Percentiles rank a stretch among this genome's conserved stretches.
phyloP scores from a whole-genome alignment of 1,140 invertebrate species.

The Ceratitis capitata region DNA sequence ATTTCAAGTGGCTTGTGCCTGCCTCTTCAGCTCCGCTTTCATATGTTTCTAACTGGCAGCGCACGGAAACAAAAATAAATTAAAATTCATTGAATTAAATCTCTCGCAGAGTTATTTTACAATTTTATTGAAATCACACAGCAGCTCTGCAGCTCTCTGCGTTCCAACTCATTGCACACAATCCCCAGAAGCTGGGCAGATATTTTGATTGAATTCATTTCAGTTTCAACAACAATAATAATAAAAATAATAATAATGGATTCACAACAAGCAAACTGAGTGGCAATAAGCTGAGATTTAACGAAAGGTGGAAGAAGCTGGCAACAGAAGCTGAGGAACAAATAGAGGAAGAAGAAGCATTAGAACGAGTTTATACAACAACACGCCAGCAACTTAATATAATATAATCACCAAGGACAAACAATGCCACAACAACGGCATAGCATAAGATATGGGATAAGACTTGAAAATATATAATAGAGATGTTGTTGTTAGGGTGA shows the following conservation, averaged over 20 bases:
- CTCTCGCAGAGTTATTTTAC: not conserved
- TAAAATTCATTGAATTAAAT: not conserved
- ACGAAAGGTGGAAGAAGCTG: not conserved
- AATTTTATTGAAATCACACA: not conserved
- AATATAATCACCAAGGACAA: not conserved
- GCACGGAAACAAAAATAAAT: too few species aligned
- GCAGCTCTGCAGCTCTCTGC: not conserved
- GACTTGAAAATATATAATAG: not conserved
- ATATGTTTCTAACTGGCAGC: too few species aligned
- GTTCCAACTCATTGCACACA: not conserved
- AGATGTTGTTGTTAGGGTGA: not conserved
- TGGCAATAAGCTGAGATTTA: not conserved
- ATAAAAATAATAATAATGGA: too few species aligned
- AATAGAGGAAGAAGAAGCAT: not conserved
- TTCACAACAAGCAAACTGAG: constrained; percentile 32
- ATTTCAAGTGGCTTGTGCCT: too few species aligned
- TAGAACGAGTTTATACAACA: not conserved
- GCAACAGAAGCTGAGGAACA: not conserved
- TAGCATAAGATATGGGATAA: not conserved
- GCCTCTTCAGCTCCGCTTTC: too few species aligned
- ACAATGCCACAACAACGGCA: not conserved
- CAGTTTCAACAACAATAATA: too few species aligned
- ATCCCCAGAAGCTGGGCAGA: not conserved
- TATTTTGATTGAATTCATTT: constrained; percentile 27
- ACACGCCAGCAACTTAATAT: constrained; percentile 22